phyloP scores from a whole-genome alignment of 2,888 invertebrate species.

The Oligia strigilis region DNA sequence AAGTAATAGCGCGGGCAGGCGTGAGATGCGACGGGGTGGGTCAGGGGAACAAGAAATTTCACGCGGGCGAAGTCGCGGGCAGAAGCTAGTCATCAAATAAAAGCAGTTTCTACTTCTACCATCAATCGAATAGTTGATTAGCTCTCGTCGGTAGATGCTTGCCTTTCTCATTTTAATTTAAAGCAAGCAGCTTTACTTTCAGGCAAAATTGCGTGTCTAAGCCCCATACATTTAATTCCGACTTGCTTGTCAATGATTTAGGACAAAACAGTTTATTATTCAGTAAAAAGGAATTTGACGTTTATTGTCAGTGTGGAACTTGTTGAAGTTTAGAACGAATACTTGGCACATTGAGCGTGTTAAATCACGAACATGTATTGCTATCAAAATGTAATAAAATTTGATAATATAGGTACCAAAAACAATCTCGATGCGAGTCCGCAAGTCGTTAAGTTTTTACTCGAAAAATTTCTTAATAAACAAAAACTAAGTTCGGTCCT shows the following conservation, averaged over 20 bases:
- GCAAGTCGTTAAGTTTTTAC: slow-evolving; percentile 60
- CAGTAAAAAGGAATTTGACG: slow-evolving; percentile 34
- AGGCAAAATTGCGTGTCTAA: slow-evolving; percentile 41
- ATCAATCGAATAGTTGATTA: slow-evolving; percentile 20
- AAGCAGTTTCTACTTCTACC: slow-evolving; percentile 14
- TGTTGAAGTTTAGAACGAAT: slow-evolving; percentile 17
- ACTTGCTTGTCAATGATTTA: slow-evolving; percentile 49
- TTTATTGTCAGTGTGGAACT: slow-evolving; percentile 5
- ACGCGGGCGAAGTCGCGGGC: too few species aligned
- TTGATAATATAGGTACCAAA: slow-evolving; percentile 32
- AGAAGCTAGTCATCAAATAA: slow-evolving; percentile 26
- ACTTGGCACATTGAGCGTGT: slow-evolving; percentile 31
- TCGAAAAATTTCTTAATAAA: slow-evolving; percentile 49
- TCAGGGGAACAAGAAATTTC: too few species aligned
- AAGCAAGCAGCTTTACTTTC: background rate
- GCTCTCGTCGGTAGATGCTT: background rate
- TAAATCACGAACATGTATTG: slow-evolving; percentile 50
- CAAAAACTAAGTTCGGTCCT: slow-evolving; percentile 61
- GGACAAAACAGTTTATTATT: slow-evolving; percentile 33
- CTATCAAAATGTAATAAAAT: slow-evolving; percentile 60
- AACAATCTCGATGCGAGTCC: slow-evolving; percentile 26
- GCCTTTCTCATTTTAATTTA: slow-evolving; percentile 29
- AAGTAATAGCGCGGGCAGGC: too few species aligned
- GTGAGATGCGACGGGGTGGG: too few species aligned
- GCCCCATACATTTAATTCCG: slow-evolving; percentile 37